Base-by-base conservation (phyloP, 2,797 vertebrate genomes). In the Columba guinea region DNA sequence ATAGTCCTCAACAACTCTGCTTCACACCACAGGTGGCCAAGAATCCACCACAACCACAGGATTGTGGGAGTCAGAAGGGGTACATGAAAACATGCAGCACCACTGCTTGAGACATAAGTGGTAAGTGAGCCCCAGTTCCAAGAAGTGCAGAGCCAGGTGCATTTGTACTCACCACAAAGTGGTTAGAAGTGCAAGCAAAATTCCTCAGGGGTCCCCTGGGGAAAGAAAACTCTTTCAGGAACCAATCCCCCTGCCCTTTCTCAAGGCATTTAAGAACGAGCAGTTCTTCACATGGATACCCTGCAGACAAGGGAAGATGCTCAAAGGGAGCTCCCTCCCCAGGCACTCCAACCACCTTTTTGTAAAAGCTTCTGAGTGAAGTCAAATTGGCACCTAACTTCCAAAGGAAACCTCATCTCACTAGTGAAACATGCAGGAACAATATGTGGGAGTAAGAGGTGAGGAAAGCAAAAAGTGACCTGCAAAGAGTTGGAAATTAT, bases 151-250 rank as follows among this genome's bases (percentile, higher is more conserved):
- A 71, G 75, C 1, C 3, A 92, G 67, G 77, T 79, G 53, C 67
- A 89, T 90, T 87, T 94, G 56, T 49, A 79, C 73, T 84, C 85
- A 93, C 86, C 34, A 0, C 85, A 89, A 93, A 96, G 64, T 48
- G n/a, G 52, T 41, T 90, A 52, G 39, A 86, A 78, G 63, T 30
- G 18, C 44, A 84, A 84, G 62, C 56, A 78, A 90, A 96, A 89
- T 76, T 88, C 52, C 68, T 84, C 59, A 53, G 52, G 28, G 17
- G 44, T 73, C 69, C 44, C 48, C n/a, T 16, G 27, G 51, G 51
- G 65, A 86, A 92, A 68, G 20, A 81, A 91, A 91, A 90, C n/a
- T 83, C 75, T 94, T 94, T 52, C 82, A 89, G 74, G 55, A 94
- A 91, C 56, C 28, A 67, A 78, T 73, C 5, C 58, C 37, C 49